phyloP scores from a whole-genome alignment of 2,888 invertebrate species.

The Orthosia gothica region DNA sequence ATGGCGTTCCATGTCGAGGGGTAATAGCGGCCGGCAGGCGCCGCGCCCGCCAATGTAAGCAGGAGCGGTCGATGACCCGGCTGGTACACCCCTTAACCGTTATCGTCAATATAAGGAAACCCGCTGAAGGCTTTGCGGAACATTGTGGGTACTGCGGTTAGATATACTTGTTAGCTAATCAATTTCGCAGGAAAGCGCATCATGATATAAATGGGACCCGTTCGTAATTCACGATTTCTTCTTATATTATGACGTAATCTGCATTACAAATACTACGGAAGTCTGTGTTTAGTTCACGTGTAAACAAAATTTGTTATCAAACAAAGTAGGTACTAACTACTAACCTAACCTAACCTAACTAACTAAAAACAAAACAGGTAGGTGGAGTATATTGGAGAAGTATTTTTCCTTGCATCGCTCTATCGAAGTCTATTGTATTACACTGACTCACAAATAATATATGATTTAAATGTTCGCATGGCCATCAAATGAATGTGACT shows the following conservation, averaged over 20 bases:
- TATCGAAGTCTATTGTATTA: conserved; percentile 25
- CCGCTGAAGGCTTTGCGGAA: conserved; percentile 78
- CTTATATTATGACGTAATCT: conserved; percentile 28
- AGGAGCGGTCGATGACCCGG: conserved; percentile 84
- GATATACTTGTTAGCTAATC: conserved; percentile 51
- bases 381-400: neutral
- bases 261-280: conserved; percentile 22
- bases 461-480: conserved; percentile 74
- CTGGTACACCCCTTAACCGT: conserved; percentile 86
- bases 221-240: conserved; percentile 17
- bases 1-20: conserved; percentile 35
- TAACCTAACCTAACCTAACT: no score
- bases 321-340: no score
- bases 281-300: conserved; percentile 19
- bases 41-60: conserved; percentile 74
- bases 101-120: conserved; percentile 89
- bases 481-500: conserved; percentile 66
- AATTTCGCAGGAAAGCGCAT: conserved; percentile 44
- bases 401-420: neutral
- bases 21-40: conserved; percentile 61
- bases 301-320: conserved; percentile 38
- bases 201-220: conserved; percentile 15
- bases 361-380: neutral
- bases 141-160: conserved; percentile 54
- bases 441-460: conserved; percentile 13